Conservation (phyloP, 2,797 vertebrate species). For the Tangara arthus region DNA sequence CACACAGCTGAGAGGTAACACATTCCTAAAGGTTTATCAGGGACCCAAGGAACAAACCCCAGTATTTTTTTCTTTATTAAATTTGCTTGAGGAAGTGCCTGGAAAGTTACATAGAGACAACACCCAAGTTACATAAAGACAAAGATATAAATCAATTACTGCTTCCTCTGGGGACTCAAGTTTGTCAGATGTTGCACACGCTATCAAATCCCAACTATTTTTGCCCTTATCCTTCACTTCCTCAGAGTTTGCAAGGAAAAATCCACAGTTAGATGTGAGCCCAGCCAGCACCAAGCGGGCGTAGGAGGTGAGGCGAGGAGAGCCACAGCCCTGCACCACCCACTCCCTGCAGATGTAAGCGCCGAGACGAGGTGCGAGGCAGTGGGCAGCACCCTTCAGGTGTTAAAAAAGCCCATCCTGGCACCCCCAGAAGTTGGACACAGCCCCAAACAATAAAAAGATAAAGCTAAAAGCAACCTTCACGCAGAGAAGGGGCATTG, state of each 20-base stretch:
- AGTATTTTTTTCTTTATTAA: background rate
- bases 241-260: background rate
- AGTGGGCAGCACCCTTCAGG: slow-evolving; percentile 36
- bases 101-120: background rate
- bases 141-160: background rate
- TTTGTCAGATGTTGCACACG: slow-evolving; percentile 30
- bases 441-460: background rate
- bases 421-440: background rate
- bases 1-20: background rate
- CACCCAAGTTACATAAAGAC: background rate
- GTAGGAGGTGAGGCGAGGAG: slow-evolving; percentile 20
- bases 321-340: slow-evolving; percentile 2
- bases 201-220: slow-evolving; percentile 43
- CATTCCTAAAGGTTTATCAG: background rate
- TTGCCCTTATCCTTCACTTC: slow-evolving; percentile 38
- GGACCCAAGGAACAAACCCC: background rate
- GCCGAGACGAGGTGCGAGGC: slow-evolving; percentile 35
- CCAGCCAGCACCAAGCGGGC: background rate
- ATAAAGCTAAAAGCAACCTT: background rate
- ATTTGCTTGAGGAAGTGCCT: background rate
- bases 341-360: background rate
- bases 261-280: background rate
- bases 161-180: background rate
- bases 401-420: slow-evolving; percentile 23
- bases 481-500: background rate